Percentiles rank a stretch among this genome's conserved stretches.
phyloP scores from a whole-genome alignment of 2,797 vertebrate species.

The Antennarius maculatus region DNA sequence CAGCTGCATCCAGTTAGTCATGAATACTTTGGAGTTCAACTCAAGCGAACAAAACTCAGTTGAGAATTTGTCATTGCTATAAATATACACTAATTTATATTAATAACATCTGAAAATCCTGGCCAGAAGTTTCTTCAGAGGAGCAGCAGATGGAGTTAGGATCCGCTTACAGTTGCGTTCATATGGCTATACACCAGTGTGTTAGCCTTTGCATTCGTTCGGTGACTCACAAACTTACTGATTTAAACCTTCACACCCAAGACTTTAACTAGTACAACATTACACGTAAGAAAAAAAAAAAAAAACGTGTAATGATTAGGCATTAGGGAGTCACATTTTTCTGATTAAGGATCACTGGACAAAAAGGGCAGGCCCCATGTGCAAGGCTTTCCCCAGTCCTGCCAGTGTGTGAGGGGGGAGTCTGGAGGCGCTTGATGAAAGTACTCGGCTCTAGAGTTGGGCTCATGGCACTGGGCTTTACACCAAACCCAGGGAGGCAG shows the following conservation, averaged over 20 bases:
- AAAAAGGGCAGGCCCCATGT: slow-evolving; percentile 39
- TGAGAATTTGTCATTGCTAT: slow-evolving; percentile 56
- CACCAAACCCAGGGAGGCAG: slow-evolving; percentile 55
- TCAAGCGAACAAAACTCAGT: slow-evolving; percentile 34
- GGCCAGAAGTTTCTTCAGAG: slow-evolving; percentile 34
- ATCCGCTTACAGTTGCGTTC: slow-evolving; percentile 49
- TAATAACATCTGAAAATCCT: slow-evolving; percentile 52
- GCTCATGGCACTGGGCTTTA: slow-evolving; percentile 83
- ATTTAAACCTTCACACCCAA: background rate
- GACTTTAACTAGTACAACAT: slow-evolving; percentile 4
- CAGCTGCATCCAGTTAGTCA: slow-evolving; percentile 47
- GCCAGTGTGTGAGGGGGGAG: slow-evolving; percentile 83
- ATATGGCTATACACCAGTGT: slow-evolving; percentile 3
- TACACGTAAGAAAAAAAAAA: background rate
- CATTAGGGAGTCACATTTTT: slow-evolving; percentile 24
- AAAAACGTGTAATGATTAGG: background rate
- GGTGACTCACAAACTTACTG: slow-evolving; percentile 1
- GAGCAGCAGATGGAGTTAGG: slow-evolving; percentile 32
- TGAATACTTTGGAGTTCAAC: slow-evolving; percentile 33
- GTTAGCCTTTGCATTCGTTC: background rate
- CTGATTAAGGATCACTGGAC: slow-evolving; percentile 67
- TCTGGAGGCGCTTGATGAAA: slow-evolving; percentile 86
- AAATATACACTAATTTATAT: slow-evolving; percentile 48
- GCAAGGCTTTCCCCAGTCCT: slow-evolving; percentile 63
- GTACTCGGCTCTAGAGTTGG: slow-evolving; percentile 80